phyloP scores from a whole-genome alignment of 1,140 invertebrate species.

The Lethocerus indicus region DNA sequence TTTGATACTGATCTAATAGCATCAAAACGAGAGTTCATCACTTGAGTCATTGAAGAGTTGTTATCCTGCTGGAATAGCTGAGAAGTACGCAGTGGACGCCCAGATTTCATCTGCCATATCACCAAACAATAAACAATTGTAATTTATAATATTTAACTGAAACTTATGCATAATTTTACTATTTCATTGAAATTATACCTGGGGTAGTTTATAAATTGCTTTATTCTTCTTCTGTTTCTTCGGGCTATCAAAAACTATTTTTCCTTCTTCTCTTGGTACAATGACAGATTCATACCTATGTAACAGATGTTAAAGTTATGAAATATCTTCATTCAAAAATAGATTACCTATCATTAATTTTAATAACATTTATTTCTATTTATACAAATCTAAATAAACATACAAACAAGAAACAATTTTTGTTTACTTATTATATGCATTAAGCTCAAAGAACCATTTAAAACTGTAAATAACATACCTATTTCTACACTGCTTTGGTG shows the following conservation, averaged over 20 bases:
- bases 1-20: conserved; percentile 52
- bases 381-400: too few relatives aligned
- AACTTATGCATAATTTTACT: not conserved
- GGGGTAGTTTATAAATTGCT: conserved; percentile 36
- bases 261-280: conserved; percentile 73
- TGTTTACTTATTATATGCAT: not conserved
- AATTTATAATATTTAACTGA: not conserved
- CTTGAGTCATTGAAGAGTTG: conserved; percentile 53
- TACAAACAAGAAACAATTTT: too few relatives aligned
- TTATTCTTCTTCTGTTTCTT: conserved; percentile 74
- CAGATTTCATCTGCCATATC: conserved; percentile 37
- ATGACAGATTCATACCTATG: conserved; percentile 56
- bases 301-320: conserved; percentile 2
- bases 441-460: not conserved
- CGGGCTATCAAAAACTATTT: conserved; percentile 53
- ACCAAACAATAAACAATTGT: not conserved
- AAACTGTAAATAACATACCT: conserved; percentile 37
- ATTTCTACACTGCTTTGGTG: conserved; percentile 73
- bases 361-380: not conserved
- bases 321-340: conserved; percentile 1
- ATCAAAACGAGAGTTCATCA: conserved; percentile 60
- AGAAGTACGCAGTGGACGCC: conserved; percentile 56
- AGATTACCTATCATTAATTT: not conserved
- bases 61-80: conserved; percentile 71
- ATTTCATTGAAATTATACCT: conserved; percentile 19